Evolutionary conservation across 2,797 vertebrate species (phyloP), one percentile per base, ranked within the genome.

Genomic region (Sylvilagus floridanus): DNA sequence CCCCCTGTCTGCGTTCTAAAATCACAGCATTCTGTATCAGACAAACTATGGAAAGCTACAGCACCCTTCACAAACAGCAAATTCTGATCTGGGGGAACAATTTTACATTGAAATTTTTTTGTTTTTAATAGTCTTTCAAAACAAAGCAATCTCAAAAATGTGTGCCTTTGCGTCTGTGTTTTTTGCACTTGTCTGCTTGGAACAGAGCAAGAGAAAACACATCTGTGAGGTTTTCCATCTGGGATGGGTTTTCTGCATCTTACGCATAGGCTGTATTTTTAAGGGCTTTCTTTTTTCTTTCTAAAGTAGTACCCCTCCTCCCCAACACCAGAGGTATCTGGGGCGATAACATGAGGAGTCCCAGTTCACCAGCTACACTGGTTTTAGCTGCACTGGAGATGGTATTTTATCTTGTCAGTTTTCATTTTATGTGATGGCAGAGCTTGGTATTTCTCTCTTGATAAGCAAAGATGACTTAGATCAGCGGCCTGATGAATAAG

Each of bases 401-500:
- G 68, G 76, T 79, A 81, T 92, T 96, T 93, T 83, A 85, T 76
- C 90, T 84, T 89, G 78, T 76, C n/a, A 0, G 72, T 96, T 96
- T 94, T 93, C 86, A 94, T 97, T 96, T 96, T 84, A 88, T 90
- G 86, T 94, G 86, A 95, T 68, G 63, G 79, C 71, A 92, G 77
- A 42, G 71, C 82, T 94, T 94, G 87, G 66, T 83, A 88, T 96
- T 95, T 93, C 84, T 97, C 86, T 79, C 63, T 90, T 84, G 35
- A 94, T 92, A 95, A 91, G 84, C 88, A 96, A 88, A 96, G 81
- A 93, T 92, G 88, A 96, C 86, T 94, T 96, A 92, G 83, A 94
- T 97, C 92, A 84, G 93, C 84, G 82, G 86, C 84, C 94, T 97
- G 90, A 97, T 96, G 87, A 96, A 96, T 95, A 95, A 96, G 89